These are phyloP conservation scores for Chanos chanos DNA, from an alignment of 2,797 vertebrate species.

Conservation along the genomic window DNA sequence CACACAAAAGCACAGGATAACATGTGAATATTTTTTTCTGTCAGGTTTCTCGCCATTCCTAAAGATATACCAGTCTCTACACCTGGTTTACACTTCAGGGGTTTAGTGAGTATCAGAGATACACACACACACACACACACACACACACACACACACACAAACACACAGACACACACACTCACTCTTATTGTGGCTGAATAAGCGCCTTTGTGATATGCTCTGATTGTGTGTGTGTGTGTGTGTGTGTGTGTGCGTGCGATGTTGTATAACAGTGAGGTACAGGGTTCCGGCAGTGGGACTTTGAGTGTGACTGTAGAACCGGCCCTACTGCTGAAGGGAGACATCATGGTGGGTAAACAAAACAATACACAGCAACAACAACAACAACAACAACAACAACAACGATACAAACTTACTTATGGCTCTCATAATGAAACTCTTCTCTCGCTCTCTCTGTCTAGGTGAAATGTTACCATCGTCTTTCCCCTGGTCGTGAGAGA, in stretches of 20 bases:
- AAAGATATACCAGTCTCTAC: constrained; percentile 91
- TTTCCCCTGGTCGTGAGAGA: constrained; percentile 69
- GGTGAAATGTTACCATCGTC: constrained; percentile 89
- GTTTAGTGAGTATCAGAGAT: constrained; percentile 86
- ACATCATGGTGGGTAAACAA: constrained; percentile 87
- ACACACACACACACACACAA: not conserved
- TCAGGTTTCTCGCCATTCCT: constrained; percentile 87
- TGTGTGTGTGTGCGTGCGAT: constrained; percentile 8
- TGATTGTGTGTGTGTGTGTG: constrained; percentile 28
- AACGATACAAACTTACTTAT: no score
- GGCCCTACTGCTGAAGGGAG: constrained; percentile 85
- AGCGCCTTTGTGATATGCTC: not conserved
- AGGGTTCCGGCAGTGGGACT: constrained; percentile 71
- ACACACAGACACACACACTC: not conserved
- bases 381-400: no score
- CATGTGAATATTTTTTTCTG: no score
- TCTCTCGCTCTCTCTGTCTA: constrained; percentile 40
- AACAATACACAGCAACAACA: no score
- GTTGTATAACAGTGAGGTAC: constrained; percentile 64
- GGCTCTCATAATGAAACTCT: no score
- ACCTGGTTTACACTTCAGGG: constrained; percentile 86
- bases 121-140: constrained; percentile 15
- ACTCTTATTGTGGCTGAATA: not conserved
- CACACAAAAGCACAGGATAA: no score
- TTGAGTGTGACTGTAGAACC: constrained; percentile 84